A percentile compares a stretch with the other conserved stretches of the same genome.
These are phyloP conservation scores for Pemphigus obesinymphae DNA, from an alignment of 1,140 invertebrate species.

Conservation along the genomic window DNA sequence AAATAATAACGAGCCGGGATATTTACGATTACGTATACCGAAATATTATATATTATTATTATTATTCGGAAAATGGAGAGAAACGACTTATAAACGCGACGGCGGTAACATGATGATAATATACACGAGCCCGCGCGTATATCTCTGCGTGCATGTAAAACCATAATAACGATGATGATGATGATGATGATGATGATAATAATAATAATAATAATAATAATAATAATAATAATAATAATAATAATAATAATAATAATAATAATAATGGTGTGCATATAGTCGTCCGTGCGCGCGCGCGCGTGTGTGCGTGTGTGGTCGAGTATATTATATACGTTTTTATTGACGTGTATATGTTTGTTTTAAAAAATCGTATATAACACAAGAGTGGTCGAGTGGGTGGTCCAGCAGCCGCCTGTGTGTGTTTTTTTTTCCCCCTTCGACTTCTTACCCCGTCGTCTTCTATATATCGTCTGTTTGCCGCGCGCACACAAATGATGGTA, in stretches of 20 bases:
- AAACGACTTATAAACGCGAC: slow-evolving; percentile 1
- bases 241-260: too few species aligned
- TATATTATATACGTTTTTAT: slow-evolving; percentile 21
- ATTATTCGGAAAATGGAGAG: not conserved
- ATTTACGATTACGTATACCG: not conserved
- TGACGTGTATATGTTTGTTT: slow-evolving; percentile 39
- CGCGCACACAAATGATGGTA: not conserved
- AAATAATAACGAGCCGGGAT: not conserved
- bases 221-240: too few species aligned
- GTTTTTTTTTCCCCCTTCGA: not conserved
- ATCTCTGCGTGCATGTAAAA: not conserved
- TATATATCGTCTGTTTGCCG: not conserved
- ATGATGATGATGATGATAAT: too few species aligned
- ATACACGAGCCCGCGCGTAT: too few species aligned
- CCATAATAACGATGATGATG: slow-evolving; percentile 15
- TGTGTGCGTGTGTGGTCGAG: slow-evolving; percentile 33
- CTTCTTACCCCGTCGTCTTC: not conserved
- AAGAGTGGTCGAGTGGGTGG: slow-evolving; percentile 31
- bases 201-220: too few species aligned
- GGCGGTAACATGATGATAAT: not conserved
- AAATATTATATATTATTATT: slow-evolving; percentile 15
- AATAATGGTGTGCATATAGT: not conserved
- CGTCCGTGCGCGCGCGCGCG: not conserved
- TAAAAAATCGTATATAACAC: slow-evolving; percentile 27
- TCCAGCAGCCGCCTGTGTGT: not conserved